Evolutionary conservation across 2,888 invertebrate genomes (phyloP).

Genomic region (Labia minor): DNA sequence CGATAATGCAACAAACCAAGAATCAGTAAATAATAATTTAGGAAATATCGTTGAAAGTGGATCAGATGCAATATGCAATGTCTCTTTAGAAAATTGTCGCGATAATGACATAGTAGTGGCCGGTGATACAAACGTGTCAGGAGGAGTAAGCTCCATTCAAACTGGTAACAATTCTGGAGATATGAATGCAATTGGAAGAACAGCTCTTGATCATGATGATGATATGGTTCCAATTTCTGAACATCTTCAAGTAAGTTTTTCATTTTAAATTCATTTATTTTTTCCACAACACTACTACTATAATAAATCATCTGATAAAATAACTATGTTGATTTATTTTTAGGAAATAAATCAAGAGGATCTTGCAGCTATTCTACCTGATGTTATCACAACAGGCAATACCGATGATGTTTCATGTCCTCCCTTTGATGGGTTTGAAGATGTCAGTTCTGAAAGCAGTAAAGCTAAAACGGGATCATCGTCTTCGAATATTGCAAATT

Average conservation of each 20-base stretch:
- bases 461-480: constrained; percentile 25
- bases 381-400: constrained; percentile 43
- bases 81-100: neutral
- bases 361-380: constrained; percentile 64
- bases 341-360: constrained; percentile 70
- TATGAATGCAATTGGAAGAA: neutral
- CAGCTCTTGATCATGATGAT: constrained; percentile 13
- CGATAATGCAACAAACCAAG: neutral
- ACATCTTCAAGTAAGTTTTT: neutral
- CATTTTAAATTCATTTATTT: neutral
- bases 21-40: neutral
- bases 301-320: no score
- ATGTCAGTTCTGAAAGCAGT: constrained; percentile 33
- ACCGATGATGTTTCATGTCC: constrained; percentile 38
- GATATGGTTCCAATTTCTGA: neutral
- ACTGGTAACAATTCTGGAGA: neutral
- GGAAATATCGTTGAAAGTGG: neutral
- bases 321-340: no score
- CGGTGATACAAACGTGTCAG: neutral
- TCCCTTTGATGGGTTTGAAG: constrained; percentile 49
- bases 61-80: neutral
- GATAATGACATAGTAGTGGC: neutral
- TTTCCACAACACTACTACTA: neutral
- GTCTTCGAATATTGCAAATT: neutral
- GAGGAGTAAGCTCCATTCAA: neutral